Evolutionary conservation across 2,888 invertebrate species (phyloP), one percentile per base, ranked within the genome.

Genomic region (Melanargia galathea): DNA sequence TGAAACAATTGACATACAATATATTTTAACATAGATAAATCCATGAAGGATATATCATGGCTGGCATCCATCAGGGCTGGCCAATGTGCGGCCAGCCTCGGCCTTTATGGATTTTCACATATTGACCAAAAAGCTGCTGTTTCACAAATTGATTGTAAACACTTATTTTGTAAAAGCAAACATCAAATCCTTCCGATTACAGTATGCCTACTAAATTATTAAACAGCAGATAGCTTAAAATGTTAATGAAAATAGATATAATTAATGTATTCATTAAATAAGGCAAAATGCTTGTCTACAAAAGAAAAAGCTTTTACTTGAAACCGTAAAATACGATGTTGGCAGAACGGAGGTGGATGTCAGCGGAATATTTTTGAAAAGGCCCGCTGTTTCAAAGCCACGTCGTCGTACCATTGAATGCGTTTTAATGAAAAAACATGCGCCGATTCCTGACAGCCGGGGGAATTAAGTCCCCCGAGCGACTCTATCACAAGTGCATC

Each of bases 361-460:
- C 89, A 86, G 84, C 82, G 78, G 84, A 84, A 86, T 52, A 52
- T 52, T 85, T 88, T 87, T 90, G 81, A 87, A 90, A 90, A 87
- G 87, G 86, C 86, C 80, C 83, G 81, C 86, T 80, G 80, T 87
- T 90, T 86, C 80, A 90, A 89, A 90, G 89, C 89, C 79, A 80
- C 87, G 86, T 88, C 88, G 88, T 86, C 83, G 88, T 87, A 22
- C 20, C 22, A 90, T 90, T 91, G 90, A 91, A 91, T 91, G 88
- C 86, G 90, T 89, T 91, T 90, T 90, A 90, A 90, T 90, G 90
- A 91, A 91, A 91, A 90, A 90, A 90, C 90, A 90, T 88, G 88
- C 89, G 84, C 89, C 89, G 88, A 90, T 87, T 90, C 88, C 87
- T 84, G 82, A 88, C 87, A 90, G 90, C 85, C 90, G 86, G 88